These are phyloP conservation scores for Drosophila gaucha DNA, from an alignment of 2,888 invertebrate genomes.

Conservation along the genomic window DNA sequence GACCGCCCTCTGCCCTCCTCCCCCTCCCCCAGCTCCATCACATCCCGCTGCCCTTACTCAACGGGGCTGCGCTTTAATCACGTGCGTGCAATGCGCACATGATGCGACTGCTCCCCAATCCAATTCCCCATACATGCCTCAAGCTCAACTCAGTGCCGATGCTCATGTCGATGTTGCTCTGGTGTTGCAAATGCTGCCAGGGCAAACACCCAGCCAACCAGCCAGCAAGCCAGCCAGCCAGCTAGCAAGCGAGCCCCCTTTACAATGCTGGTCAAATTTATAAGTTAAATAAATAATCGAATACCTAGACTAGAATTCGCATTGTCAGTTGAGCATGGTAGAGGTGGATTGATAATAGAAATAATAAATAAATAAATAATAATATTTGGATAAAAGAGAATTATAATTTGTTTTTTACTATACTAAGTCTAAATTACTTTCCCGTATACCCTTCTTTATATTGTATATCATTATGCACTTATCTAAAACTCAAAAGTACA, in stretches of 20 bases:
- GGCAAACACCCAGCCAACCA: conserved; percentile 69
- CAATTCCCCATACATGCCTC: conserved; percentile 57
- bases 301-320: neutral
- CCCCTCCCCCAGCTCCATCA: neutral
- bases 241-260: conserved; percentile 46
- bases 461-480: neutral
- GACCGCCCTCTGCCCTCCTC: neutral
- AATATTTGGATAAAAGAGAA: too few relatives aligned
- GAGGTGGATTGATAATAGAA: neutral
- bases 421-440: neutral
- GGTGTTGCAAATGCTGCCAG: conserved; percentile 75
- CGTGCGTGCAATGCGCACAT: conserved; percentile 79
- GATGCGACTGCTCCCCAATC: conserved; percentile 70
- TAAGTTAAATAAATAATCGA: neutral
- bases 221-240: conserved; percentile 18
- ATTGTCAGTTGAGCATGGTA: neutral
- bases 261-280: conserved; percentile 25
- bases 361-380: too few relatives aligned
- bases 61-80: conserved; percentile 79
- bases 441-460: neutral
- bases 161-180: conserved; percentile 65
- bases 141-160: conserved; percentile 42
- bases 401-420: too few relatives aligned
- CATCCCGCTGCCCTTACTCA: conserved; percentile 40
- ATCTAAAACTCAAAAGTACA: neutral